These are phyloP conservation scores for Pyrrhia umbra DNA, from an alignment of 2,888 invertebrate genomes.

Conservation along the genomic window DNA sequence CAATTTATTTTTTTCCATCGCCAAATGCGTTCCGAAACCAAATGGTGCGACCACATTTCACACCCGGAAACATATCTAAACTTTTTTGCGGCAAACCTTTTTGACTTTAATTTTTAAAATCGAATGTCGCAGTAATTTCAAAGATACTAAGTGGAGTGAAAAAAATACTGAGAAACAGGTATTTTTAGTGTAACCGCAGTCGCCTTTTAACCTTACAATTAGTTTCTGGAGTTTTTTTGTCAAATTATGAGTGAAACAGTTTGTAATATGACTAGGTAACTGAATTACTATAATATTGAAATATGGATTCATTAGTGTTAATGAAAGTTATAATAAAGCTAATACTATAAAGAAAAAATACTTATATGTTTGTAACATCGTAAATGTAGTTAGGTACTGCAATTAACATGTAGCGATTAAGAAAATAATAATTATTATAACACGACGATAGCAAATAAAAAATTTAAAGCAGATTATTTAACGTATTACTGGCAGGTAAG, in stretches of 20 bases:
- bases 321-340: too few species aligned
- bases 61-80: conserved; percentile 84
- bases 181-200: conserved; percentile 7
- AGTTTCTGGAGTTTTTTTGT: too few species aligned
- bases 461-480: conserved; percentile 15
- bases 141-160: conserved; percentile 16
- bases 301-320: too few species aligned
- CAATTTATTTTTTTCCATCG: conserved; percentile 60
- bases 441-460: conserved; percentile 31
- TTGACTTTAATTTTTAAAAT: conserved; percentile 56
- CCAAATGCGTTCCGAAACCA: conserved; percentile 81
- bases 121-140: conserved; percentile 43
- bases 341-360: too few species aligned
- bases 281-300: too few species aligned
- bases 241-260: background rate
- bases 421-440: conserved; percentile 21
- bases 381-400: too few species aligned
- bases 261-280: background rate
- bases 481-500: background rate
- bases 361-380: too few species aligned
- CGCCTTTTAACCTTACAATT: background rate
- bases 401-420: conserved; percentile 34
- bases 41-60: conserved; percentile 86
- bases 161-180: conserved; percentile 23
- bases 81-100: conserved; percentile 75